Evolutionary conservation across 1,140 invertebrate species (phyloP), one percentile per base, ranked within the genome.

Genomic region (Conus ventricosus): DNA sequence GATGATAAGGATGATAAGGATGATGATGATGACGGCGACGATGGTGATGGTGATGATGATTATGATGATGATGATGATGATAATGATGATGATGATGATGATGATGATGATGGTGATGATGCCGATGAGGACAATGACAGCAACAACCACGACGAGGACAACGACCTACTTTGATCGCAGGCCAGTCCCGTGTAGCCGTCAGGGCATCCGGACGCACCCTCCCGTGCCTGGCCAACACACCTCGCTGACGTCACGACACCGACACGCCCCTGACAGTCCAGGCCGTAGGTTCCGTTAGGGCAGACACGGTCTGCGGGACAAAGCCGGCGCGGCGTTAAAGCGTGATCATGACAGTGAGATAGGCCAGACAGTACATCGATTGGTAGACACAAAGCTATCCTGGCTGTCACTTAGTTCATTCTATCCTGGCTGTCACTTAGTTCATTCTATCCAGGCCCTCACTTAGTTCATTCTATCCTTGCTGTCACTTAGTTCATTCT

Each of bases 171-270:
- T 27, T 84, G 76, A 51, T 60, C 63, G 63, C 88, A 89, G 53
- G 27, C 71, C 1, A 80, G 15, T 60, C 88, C 88, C 5, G 75
- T 85, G 75, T 60, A 85, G 54, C 88, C 88, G 23, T 81, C 75
- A 20, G 84, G 83, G 53, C 88, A 89, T 11, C 88, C 88, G 8
- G 84, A 80, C 54, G 84, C 88, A 89, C 23, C 85, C 39, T 3
- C 88, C 88, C 7, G 84, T 85, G 13, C 39, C 23, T 27, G 84
- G 71, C 25, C 81, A 25, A 81, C 88, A 89, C 5, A 67, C 20
- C 71, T 89, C 88, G 15, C 13, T 80, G 23, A 76, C 55, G 67
- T 89, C 75, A 25, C 83, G 84, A 85, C 88, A 89, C 25, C 80
- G 53, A 81, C 88, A 89, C 25, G 67, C 57, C 39, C 55, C 39